Evolutionary conservation across 2,888 invertebrate genomes (phyloP).

Genomic region (Morpho deidamia): DNA sequence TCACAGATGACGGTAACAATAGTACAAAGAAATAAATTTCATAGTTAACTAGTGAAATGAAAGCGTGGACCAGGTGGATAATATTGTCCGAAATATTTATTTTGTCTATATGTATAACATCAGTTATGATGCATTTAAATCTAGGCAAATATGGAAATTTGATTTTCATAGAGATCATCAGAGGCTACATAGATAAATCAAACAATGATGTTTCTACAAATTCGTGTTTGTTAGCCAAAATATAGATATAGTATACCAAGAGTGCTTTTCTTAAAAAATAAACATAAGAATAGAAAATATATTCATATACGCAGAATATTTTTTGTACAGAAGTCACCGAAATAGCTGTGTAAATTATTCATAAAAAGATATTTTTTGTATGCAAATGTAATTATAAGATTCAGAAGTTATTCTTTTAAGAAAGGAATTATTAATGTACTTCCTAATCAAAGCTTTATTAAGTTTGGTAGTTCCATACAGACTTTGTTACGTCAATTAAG

Average conservation of each 20-base stretch:
- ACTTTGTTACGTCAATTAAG: conserved; percentile 25
- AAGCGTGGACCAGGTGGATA: conserved; percentile 68
- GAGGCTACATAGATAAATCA: conserved; percentile 44
- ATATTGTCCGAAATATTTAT: conserved; percentile 67
- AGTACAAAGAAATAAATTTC: conserved; percentile 69
- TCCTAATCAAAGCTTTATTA: conserved; percentile 52
- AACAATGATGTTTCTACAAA: neutral
- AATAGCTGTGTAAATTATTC: conserved; percentile 48
- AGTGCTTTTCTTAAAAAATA: conserved; percentile 66
- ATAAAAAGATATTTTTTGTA: conserved; percentile 48
- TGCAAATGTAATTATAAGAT: conserved; percentile 41
- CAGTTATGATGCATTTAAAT: conserved; percentile 64
- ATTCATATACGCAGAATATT: conserved; percentile 38
- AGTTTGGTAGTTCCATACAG: conserved; percentile 33
- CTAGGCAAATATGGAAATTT: conserved; percentile 55
- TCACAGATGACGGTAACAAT: conserved; percentile 49
- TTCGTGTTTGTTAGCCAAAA: conserved; percentile 21
- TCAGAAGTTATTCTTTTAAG: conserved; percentile 71
- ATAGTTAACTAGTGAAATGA: conserved; percentile 65
- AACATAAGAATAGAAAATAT: conserved; percentile 38
- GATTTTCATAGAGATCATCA: conserved; percentile 47
- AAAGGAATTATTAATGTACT: conserved; percentile 69
- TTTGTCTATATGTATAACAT: conserved; percentile 62
- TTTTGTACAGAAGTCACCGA: conserved; percentile 45
- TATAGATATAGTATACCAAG: conserved; percentile 43